Base-by-base conservation (phyloP, 2,113 vertebrate genomes). In the Chinchilla lanigera region DNA sequence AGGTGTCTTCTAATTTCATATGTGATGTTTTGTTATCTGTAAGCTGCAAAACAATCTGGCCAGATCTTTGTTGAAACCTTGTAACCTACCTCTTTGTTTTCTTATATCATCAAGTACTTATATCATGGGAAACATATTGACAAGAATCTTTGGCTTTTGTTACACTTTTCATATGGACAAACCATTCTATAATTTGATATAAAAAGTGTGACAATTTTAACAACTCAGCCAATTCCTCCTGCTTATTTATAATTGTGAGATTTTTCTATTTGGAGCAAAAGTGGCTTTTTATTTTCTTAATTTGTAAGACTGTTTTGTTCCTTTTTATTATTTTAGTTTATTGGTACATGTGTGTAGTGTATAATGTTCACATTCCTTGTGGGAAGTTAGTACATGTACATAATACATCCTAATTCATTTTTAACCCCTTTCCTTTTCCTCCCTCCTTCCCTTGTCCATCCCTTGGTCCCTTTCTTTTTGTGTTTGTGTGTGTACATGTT, bases 201-300 rank as follows among this genome's bases (percentile, higher is more conserved):
- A 78, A 94, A 61, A 95, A 69, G 24, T 63, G 3, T 69, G 75
- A 65, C 38, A 58, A 20, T 93, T 10, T 35, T 75, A 93, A 80
- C 20, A 65, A 50, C 61, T 71, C 16, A 60, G 56, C 38, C 58
- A 86, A 73, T 58, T 86, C 89, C 54, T 52, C 33, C 33, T 54
- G 6, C 80, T 86, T 90, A 50, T 75, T 95, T 84, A 13, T 85
- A 77, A 77, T 82, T 90, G 69, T 44, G 47, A 93, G 33, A 58
- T 14, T 95, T 89, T 96, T 78, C 69, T 95, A 30, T 83, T 60
- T 95, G 54, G 26, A 63, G 47, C 77, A 81, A 65, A 94, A 44
- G 30, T 81, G 86, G 14, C 9, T 71, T 11, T 88, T 2, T 24
- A 13, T n/a, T 52, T 83, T 78, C 67, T n/a, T 8, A 26, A 73